Conservation (phyloP, 2,113 vertebrate genomes). For the Oostethus manadensis region DNA sequence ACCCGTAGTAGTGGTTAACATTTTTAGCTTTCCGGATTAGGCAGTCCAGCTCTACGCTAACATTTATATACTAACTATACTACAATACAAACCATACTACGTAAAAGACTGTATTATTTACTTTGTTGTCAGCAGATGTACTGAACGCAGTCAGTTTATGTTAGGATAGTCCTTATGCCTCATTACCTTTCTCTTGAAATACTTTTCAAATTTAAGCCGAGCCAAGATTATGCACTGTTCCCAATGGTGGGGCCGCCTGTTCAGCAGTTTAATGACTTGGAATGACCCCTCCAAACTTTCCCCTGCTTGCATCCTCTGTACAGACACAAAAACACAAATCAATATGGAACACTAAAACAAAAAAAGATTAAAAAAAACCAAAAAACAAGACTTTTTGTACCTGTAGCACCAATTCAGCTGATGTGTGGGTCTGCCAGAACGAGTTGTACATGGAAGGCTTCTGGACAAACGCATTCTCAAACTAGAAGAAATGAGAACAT, state of each 20-base stretch:
- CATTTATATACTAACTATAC: too few species aligned
- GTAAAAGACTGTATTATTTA: too few species aligned
- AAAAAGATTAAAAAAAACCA: background rate
- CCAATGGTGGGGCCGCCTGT: constrained; percentile 85
- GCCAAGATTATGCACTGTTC: constrained; percentile 83
- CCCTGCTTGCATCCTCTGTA: constrained; percentile 85
- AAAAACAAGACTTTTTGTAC: constrained; percentile 49
- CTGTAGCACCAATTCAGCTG: constrained; percentile 84
- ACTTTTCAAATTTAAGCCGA: constrained; percentile 96
- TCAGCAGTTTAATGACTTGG: constrained; percentile 91
- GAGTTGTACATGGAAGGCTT: constrained; percentile 92
- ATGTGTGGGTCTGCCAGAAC: constrained; percentile 90
- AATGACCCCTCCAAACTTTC: constrained; percentile 93
- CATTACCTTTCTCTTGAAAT: constrained; percentile 94
- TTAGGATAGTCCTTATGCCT: background rate
- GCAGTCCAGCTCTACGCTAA: too few species aligned
- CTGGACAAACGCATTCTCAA: constrained; percentile 92
- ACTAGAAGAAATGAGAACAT: constrained; percentile 64
- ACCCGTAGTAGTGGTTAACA: too few species aligned
- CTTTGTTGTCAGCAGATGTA: background rate
- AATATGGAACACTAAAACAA: background rate
- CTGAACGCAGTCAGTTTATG: too few species aligned
- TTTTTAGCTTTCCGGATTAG: too few species aligned
- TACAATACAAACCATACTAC: too few species aligned
- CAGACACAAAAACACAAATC: constrained; percentile 2